Evolutionary conservation across 2,888 invertebrate species (phyloP), one percentile per base, ranked within the genome.

Genomic region (Dermolepida albohirtum): DNA sequence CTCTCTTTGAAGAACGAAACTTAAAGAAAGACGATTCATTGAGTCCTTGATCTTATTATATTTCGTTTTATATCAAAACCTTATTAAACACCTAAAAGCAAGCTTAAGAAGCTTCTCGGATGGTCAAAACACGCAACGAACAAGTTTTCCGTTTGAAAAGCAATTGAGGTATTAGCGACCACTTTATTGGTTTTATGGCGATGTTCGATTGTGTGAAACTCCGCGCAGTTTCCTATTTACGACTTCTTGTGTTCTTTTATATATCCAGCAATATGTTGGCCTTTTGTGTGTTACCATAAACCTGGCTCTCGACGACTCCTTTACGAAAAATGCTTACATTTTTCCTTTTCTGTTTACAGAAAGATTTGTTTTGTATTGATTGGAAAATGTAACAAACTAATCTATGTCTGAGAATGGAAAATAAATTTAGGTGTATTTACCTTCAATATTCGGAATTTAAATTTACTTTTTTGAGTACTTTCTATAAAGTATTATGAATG

Each of bases 141-240:
- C 57, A 27, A 57, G 27, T 57, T 44, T 57, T 43, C 43, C 43
- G 57, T 57, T 57, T 27, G 57, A 57, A 44, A 57, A 43, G 57
- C 44, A 17, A 57, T 57, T 57, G 57, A 44, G 57, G 57, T 44
- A 57, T 57, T 29, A 57, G 57, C 43, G 14, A 11, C 44, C 57
- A 44, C 57, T 44, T 57, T 57, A 57, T 57, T 43, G 57, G 57
- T 57, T 43, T 57, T 57, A 57, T 41, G 57, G 57, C 43, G 57
- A 27, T 57, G 57, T 27, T 57, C 57, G 57, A 57, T 57, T 57
- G 43, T 43, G 43, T 27, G 57, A 57, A 43, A 44, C 29, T 27
- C 57, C 10, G 22, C 57, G 43, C 57, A 44, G 57, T 43, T 57
- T 57, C 43, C 57, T 57, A 57, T 57, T 57, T 57, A 57, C 57